Evolutionary conservation across 2,888 invertebrate species (phyloP).

Genomic region (Anodontia alba): DNA sequence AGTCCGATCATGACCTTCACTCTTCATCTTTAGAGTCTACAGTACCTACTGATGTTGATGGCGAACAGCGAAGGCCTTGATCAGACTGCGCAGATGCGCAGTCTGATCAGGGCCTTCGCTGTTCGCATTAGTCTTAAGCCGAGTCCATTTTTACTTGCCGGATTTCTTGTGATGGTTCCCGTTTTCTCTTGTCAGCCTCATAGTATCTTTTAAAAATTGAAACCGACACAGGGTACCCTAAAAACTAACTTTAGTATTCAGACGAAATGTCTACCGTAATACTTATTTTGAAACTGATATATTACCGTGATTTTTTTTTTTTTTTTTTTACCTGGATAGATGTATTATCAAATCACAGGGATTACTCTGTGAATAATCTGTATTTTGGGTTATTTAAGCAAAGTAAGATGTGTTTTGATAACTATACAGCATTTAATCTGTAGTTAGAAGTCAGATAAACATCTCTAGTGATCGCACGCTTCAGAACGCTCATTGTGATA

Average conservation of each 20-base stretch:
- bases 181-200: no score
- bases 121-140: no score
- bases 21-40: no score
- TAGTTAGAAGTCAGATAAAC: not conserved
- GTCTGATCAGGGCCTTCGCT: no score
- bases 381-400: not conserved
- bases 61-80: no score
- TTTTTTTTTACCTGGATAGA: not conserved
- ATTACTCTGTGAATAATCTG: not conserved
- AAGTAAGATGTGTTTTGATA: not conserved
- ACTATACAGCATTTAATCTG: not conserved
- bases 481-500: not conserved
- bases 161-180: no score
- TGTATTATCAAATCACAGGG: not conserved
- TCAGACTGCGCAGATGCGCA: no score
- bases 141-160: no score
- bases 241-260: not conserved
- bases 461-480: not conserved
- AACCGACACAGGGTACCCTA: no score
- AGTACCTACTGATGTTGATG: no score
- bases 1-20: no score
- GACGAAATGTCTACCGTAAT: not conserved
- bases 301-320: not conserved
- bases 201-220: no score
- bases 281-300: not conserved